Conservation (phyloP, 2,113 vertebrate species). For the Myrmecophaga tridactyla region DNA sequence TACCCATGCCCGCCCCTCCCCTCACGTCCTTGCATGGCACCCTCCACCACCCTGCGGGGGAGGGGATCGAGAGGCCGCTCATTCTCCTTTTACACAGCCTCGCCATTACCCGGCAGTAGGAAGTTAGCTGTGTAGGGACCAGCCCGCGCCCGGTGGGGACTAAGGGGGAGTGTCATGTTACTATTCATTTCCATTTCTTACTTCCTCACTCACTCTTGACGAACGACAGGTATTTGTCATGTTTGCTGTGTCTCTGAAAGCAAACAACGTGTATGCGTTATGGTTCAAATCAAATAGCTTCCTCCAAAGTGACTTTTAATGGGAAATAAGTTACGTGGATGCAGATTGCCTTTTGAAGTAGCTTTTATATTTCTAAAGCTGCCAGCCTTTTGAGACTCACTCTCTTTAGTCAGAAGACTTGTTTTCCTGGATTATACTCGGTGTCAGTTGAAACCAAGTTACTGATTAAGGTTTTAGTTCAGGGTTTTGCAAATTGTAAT, state of each 20-base stretch:
- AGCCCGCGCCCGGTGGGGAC: background rate
- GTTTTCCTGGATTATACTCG: constrained; percentile 22
- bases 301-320: background rate
- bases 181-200: constrained; percentile 65
- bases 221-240: constrained; percentile 66
- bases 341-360: constrained; percentile 20
- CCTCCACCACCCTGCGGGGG: background rate
- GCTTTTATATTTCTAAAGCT: constrained; percentile 6
- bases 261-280: background rate
- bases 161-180: constrained; percentile 58
- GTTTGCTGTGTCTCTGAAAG: constrained; percentile 25
- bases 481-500: constrained; percentile 30
- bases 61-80: background rate
- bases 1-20: background rate
- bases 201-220: constrained; percentile 57
- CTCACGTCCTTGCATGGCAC: background rate
- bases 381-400: background rate
- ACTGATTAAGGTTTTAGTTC: background rate
- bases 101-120: background rate
- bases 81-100: background rate
- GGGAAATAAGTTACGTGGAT: constrained; percentile 7
- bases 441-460: constrained; percentile 13
- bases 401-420: constrained; percentile 18
- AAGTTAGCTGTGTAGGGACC: background rate
- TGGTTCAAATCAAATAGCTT: background rate